Evolutionary conservation across 2,888 invertebrate genomes (phyloP), one percentile per base, ranked within the genome.

Genomic region (Rapana venosa): DNA sequence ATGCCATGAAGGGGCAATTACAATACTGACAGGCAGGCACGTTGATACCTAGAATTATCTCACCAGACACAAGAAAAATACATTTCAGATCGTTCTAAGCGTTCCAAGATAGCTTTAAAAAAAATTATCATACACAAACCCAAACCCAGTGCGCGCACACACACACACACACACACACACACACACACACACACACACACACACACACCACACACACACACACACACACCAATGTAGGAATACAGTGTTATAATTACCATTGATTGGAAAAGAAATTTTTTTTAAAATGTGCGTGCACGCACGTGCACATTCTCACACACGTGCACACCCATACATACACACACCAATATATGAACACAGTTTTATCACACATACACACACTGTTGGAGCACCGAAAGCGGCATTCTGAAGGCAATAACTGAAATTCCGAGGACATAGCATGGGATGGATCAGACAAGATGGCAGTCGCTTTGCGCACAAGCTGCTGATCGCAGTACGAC

Each of bases 91-190:
- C n/a, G n/a, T n/a, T n/a, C n/a, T n/a, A n/a, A n/a, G n/a, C n/a
- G n/a, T n/a, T n/a, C n/a, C n/a, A n/a, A n/a, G n/a, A n/a, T n/a
- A n/a, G 30, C 36, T 30, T 30, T 30, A 79, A 35, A 81, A 35
- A 35, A 20, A 1, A n/a, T 26, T 22, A 30, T 22, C 74, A 74
- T 22, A 11, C 74, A 17, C 22, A 74, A 79, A 13, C 11, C 32
- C 26, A 26, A 30, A 11, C 11, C n/a, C n/a, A n/a, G 32, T 30
- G 30, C 32, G 11, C 32, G 79, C 79, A 79, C 79, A 79, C 30
- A 79, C 79, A 79, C 79, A 79, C n/a, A 79, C 79, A 79, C 79
- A 79, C 79, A 30, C 79, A 79, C 79, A n/a, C n/a, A n/a, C n/a
- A 30, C 79, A 17, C 79, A 79, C 79, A 79, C 79, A 1, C n/a